phyloP scores from a whole-genome alignment of 1,140 invertebrate genomes.

The Lasioglossum albipes region DNA sequence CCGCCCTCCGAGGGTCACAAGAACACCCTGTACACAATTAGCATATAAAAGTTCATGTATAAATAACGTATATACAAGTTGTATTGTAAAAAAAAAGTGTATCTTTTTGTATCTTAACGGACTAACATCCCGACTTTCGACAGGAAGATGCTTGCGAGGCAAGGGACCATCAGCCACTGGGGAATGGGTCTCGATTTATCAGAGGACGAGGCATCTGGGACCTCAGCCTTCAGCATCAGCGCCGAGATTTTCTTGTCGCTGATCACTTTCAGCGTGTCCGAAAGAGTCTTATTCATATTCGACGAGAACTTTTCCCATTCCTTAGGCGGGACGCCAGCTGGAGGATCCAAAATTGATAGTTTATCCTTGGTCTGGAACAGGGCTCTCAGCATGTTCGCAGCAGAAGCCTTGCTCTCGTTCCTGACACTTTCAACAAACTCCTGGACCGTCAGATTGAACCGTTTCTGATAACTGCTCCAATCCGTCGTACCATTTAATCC shows the following conservation, averaged over 20 bases:
- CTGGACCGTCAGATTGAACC: constrained; percentile 23
- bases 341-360: neutral
- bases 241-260: too few relatives aligned
- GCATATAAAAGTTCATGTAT: constrained; percentile 7
- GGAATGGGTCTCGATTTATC: neutral
- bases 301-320: constrained; percentile 12
- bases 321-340: neutral
- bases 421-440: neutral
- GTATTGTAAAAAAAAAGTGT: neutral
- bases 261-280: constrained; percentile 1
- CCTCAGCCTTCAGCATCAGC: neutral
- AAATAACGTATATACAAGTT: constrained; percentile 15
- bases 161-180: neutral
- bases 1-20: too few relatives aligned
- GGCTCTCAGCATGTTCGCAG: neutral
- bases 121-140: neutral
- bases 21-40: neutral
- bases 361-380: constrained; percentile 16
- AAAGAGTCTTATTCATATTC: constrained; percentile 22
- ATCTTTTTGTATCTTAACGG: neutral
- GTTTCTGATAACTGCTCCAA: constrained; percentile 12
- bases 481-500: neutral
- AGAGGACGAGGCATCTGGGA: neutral
- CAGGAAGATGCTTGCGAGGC: neutral
- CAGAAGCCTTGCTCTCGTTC: neutral